These are phyloP conservation scores for Cyphomyrmex costatus DNA, from an alignment of 1,140 invertebrate genomes.

Conservation along the genomic window DNA sequence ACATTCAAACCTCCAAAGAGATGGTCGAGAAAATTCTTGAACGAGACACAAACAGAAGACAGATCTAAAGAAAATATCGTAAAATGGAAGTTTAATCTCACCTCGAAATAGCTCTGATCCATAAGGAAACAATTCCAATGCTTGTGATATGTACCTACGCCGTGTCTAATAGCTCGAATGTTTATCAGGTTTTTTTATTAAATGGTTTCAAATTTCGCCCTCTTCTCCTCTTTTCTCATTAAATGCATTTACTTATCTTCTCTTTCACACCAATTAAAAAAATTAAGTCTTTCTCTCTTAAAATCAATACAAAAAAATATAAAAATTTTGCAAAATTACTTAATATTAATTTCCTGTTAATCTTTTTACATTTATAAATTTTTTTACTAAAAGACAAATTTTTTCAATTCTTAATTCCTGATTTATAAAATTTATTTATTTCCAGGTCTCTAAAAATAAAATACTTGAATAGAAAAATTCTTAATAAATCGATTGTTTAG, in stretches of 20 bases:
- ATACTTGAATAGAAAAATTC: neutral
- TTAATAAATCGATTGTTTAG: neutral
- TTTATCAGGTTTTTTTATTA: conserved; percentile 48
- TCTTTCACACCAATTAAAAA: neutral
- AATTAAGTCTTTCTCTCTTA: neutral
- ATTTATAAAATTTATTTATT: neutral
- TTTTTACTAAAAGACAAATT: neutral
- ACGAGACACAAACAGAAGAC: neutral
- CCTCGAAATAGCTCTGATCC: conserved; percentile 31
- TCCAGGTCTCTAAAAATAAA: neutral
- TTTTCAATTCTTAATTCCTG: neutral
- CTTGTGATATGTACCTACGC: neutral
- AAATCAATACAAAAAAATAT: neutral
- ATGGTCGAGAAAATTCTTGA: conserved; percentile 7
- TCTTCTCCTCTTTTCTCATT: neutral
- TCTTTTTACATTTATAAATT: neutral
- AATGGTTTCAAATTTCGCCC: neutral
- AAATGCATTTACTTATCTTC: conserved; percentile 22
- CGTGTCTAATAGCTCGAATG: neutral
- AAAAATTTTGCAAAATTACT: neutral
- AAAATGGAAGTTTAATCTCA: conserved; percentile 31
- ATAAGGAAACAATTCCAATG: conserved; percentile 31
- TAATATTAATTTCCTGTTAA: neutral
- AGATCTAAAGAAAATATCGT: conserved; percentile 40
- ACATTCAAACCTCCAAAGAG: neutral